phyloP scores from a whole-genome alignment of 2,888 invertebrate species.

The Acrobasis suavella region DNA sequence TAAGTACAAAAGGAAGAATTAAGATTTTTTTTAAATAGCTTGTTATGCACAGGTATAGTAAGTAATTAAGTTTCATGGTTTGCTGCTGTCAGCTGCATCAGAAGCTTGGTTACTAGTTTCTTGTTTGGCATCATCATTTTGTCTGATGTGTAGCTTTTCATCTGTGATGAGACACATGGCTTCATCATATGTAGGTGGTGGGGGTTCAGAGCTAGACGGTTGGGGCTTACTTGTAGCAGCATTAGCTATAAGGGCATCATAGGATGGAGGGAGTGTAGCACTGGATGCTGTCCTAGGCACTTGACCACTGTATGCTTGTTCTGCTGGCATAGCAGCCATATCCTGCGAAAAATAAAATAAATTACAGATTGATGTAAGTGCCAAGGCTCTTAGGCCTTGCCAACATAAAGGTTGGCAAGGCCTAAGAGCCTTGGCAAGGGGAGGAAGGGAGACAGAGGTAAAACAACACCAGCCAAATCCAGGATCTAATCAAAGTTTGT shows the following conservation, averaged over 20 bases:
- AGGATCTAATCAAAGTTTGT: too few relatives aligned
- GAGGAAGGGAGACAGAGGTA: too few relatives aligned
- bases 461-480: too few relatives aligned
- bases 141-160: constrained; percentile 58
- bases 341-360: constrained; percentile 67
- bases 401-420: too few relatives aligned
- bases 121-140: constrained; percentile 63
- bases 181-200: constrained; percentile 85
- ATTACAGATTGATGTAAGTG: neutral
- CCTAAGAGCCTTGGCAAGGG: too few relatives aligned
- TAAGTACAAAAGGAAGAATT: constrained; percentile 78
- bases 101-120: constrained; percentile 62
- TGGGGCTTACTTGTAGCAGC: constrained; percentile 67
- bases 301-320: constrained; percentile 78
- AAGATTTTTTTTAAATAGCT: constrained; percentile 65
- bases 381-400: too few relatives aligned
- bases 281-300: constrained; percentile 81
- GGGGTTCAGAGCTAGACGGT: constrained; percentile 78
- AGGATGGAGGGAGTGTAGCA: constrained; percentile 83
- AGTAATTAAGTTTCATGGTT: constrained; percentile 58
- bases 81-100: constrained; percentile 56
- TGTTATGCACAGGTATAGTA: constrained; percentile 46
- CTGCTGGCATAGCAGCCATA: constrained; percentile 80
- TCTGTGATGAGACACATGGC: constrained; percentile 81
- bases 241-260: constrained; percentile 81